Evolutionary conservation across 2,113 vertebrate species (phyloP), one percentile per base, ranked within the genome.

Genomic region (Ariopsis seemanni): DNA sequence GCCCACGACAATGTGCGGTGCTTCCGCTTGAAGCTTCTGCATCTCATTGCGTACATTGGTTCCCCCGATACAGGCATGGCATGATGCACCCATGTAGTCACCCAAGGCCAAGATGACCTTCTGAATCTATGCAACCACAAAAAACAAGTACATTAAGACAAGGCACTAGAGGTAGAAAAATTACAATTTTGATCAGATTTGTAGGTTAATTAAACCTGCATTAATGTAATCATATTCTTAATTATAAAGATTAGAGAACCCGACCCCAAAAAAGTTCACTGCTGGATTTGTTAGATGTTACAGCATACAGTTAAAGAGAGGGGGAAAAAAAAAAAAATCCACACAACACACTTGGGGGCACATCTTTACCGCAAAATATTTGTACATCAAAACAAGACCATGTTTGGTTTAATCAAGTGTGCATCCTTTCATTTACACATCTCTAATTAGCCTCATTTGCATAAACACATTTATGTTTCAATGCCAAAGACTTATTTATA

Each of bases 21-120:
- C 96, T 93, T 97, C 96, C 0, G 96, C 97, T 93, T 97, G 96
- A 4, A 97, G 94, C 0, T 97, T 97, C 77, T 97, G 96, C 96
- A 97, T 97, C 89, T 97, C 97, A 94, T 97, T 97, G 84, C 97
- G 94, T 83, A 97, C 96, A 82, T 97, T 97, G 55, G 97, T 97
- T 55, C 97, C 97, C 86, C 97, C 97, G 90, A 97, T 97, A 82
- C 97, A 97, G 81, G 97, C 97, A 65, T 97, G 97, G 90, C 97
- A 97, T 11, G 96, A 96, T 85, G 97, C 96, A 90, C 97, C 97
- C 96, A 97, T 97, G 91, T 97, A 97, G 84, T 97, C 97, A 90
- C 97, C 97, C 90, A 97, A 94, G 80, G 96, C 96, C 93, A 97
- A 88, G 91, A 97, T 97, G 69, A 97, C 97, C 93, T 97, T 97